Percentiles rank a stretch among this genome's conserved stretches.
phyloP scores from a whole-genome alignment of 2,113 vertebrate genomes.

The Carettochelys insculpta region DNA sequence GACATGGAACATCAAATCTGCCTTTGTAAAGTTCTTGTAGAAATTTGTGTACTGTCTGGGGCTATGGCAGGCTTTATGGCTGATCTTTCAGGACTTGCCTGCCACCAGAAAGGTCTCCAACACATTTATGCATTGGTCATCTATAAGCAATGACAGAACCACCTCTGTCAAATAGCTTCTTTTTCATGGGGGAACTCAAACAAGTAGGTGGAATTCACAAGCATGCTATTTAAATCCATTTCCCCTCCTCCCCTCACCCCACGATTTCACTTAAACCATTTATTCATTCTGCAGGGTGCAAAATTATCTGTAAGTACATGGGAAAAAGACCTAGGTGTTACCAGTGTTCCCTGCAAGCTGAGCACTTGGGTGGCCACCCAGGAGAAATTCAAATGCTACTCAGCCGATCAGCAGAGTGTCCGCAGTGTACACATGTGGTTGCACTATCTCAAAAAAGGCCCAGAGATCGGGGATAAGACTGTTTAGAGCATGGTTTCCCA shows the following conservation, averaged over 20 bases:
- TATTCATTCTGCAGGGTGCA: not conserved
- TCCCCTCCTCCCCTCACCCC: not conserved
- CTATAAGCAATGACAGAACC: not conserved
- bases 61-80: too few relatives aligned
- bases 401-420: too few relatives aligned
- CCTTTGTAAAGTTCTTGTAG: not conserved
- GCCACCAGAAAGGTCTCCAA: not conserved
- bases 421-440: not conserved
- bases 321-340: not conserved
- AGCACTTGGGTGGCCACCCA: too few relatives aligned
- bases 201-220: not conserved
- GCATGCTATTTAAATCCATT: not conserved
- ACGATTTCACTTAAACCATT: not conserved
- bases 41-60: not conserved
- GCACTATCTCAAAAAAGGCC: not conserved
- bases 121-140: not conserved
- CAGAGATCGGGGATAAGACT: not conserved
- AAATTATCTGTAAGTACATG: not conserved
- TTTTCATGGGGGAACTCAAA: not conserved
- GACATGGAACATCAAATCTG: not conserved
- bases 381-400: too few relatives aligned
- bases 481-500: too few relatives aligned
- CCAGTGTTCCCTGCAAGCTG: too few relatives aligned
- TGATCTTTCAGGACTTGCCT: not conserved
- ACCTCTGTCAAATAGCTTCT: not conserved